Base-by-base conservation (phyloP, 2,797 vertebrate genomes). In the Myotis vivesi region DNA sequence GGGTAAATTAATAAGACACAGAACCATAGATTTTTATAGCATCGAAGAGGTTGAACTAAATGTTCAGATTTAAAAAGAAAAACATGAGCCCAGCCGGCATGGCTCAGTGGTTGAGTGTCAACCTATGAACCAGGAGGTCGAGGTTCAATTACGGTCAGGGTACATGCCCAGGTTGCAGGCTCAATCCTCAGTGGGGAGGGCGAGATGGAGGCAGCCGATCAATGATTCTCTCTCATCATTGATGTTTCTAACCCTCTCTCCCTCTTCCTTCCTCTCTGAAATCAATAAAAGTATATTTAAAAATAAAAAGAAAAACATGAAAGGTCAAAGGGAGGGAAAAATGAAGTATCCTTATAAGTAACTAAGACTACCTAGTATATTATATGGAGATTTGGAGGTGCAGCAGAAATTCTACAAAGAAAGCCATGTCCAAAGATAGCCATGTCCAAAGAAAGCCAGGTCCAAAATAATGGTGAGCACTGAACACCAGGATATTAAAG, bases 61-160 rank as follows among this genome's bases (percentile, higher is more conserved):
- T 59, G 57, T 59, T 59, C 57, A 59, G 57, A 59, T 59, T 86
- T 91, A 59, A 91, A 92, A 93, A 79, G 16, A 57, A 94, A 86
- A 92, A 77, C 30, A 12, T 2, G 20, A 84, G 57, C 57, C 25
- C 57, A 28, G 12, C 25, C 12, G 0, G 25, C 13, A 15, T 30
- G 23, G 25, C 57, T 62, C 59, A 30, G 59, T 62, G 28, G 59
- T 62, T 62, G 59, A 62, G 15, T 62, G 25, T 62, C 13, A 12
- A 62, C 59, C 28, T 62, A 62, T 30, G 59, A 62, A 30, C 12
- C 59, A 62, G 59, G 28, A 30, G 28, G 13, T 62, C 2, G 15
- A 28, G 30, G 59, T 30, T 62, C 13, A 6, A 30, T 62, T 62
- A 12, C 28, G 6, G 1, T 62, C 59, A 62, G 59, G 59, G 12